A percentile compares a stretch with the other conserved stretches of the same genome.
Conservation (phyloP, 2,113 vertebrate species). For the Hemicordylus capensis region DNA sequence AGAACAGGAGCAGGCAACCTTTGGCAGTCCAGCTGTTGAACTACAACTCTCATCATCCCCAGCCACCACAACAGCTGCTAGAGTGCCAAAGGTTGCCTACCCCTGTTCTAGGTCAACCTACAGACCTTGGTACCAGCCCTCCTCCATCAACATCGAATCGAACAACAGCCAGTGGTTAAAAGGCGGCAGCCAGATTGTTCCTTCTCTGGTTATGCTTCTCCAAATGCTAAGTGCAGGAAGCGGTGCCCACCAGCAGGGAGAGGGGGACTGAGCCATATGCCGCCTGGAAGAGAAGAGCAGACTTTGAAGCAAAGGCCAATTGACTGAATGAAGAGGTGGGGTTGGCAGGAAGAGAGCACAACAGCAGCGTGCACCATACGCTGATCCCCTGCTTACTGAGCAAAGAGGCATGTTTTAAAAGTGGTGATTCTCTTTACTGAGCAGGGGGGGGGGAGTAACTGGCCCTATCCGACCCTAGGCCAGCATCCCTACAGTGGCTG, state of each 20-base stretch:
- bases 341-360: conserved; percentile 17
- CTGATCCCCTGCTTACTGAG: too few species aligned
- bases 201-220: conserved; percentile 49
- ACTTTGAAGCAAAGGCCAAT: conserved; percentile 23
- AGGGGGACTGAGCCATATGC: conserved; percentile 11
- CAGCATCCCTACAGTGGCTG: too few species aligned
- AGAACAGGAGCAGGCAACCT: too few species aligned
- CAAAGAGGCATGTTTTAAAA: too few species aligned
- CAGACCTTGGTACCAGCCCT: not conserved
- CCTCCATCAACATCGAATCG: rapidly evolving
- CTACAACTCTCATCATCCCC: too few species aligned
- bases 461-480: too few species aligned
- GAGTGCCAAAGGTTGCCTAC: too few species aligned
- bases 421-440: too few species aligned
- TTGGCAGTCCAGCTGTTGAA: too few species aligned
- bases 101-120: too few species aligned
- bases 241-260: conserved; percentile 32
- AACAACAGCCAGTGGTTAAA: conserved; percentile 15
- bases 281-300: conserved; percentile 8
- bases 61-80: too few species aligned
- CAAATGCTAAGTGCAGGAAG: conserved; percentile 48
- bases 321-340: conserved; percentile 12
- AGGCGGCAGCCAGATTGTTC: conserved; percentile 50
- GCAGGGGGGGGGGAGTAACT: too few species aligned
- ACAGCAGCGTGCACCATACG: not conserved